These are phyloP conservation scores for Micronycteris hirsuta DNA, from an alignment of 2,113 vertebrate species.

Conservation along the genomic window DNA sequence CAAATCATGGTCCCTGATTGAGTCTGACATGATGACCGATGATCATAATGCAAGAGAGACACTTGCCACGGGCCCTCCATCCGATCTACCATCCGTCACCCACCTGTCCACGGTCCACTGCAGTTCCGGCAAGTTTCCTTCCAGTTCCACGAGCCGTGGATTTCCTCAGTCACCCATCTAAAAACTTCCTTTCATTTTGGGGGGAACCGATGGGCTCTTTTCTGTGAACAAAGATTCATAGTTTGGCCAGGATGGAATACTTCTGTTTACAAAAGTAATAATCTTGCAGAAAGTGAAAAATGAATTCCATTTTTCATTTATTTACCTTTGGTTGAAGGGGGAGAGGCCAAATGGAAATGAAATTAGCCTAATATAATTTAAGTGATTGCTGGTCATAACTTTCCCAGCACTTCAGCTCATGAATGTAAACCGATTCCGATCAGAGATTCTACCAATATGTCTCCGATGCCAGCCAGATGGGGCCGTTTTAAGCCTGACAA, in stretches of 20 bases:
- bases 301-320: slow-evolving; percentile 28
- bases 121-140: background rate
- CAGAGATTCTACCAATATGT: background rate
- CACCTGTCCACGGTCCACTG: too few species aligned
- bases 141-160: background rate
- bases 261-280: background rate
- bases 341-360: slow-evolving; percentile 54
- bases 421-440: slow-evolving; percentile 34
- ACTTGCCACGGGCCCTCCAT: background rate
- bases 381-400: slow-evolving; percentile 45
- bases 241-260: background rate
- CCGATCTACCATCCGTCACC: rapidly evolving
- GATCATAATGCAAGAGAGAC: background rate
- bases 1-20: background rate
- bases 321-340: background rate
- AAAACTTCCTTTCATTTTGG: background rate
- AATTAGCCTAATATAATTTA: slow-evolving; percentile 44
- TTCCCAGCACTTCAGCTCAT: slow-evolving; percentile 35
- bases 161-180: background rate
- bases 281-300: background rate
- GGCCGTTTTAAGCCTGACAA: background rate
- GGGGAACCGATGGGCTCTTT: background rate
- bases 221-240: background rate
- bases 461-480: background rate
- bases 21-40: background rate